These are phyloP conservation scores for Rhipidura dahli DNA, from an alignment of 2,113 vertebrate genomes.

Conservation along the genomic window DNA sequence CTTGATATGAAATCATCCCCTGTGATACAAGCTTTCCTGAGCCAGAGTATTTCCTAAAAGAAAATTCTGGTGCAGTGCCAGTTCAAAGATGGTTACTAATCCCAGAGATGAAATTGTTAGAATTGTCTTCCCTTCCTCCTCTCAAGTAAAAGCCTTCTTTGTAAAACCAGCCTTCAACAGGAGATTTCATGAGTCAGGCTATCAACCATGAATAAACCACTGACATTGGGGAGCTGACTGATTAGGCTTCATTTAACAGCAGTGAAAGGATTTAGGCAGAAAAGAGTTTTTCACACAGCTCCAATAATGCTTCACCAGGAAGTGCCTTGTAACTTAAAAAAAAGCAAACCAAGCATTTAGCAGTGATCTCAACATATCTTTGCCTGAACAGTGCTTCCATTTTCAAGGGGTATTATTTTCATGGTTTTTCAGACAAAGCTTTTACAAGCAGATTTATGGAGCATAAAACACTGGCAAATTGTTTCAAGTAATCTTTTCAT, in stretches of 20 bases:
- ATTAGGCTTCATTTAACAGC: conserved; percentile 16
- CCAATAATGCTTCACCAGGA: not conserved
- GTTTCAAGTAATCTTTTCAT: not conserved
- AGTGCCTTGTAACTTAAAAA: not conserved
- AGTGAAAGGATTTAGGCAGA: conserved; percentile 20
- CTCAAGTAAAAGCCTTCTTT: conserved; percentile 44
- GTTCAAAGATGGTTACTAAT: not conserved
- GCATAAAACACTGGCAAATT: not conserved
- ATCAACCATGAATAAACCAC: conserved; percentile 4
- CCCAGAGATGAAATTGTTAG: not conserved
- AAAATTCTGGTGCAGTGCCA: not conserved
- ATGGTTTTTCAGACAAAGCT: conserved; percentile 12
- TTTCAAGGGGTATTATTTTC: conserved; percentile 25
- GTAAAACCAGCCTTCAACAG: conserved; percentile 1
- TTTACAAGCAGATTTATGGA: not conserved
- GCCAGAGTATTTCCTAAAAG: not conserved
- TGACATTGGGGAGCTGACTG: not conserved
- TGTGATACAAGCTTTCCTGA: not conserved
- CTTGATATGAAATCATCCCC: not conserved
- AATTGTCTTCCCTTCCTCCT: conserved; percentile 1
- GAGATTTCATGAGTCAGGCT: conserved; percentile 35
- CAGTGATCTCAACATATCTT: not conserved
- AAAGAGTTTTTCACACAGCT: not conserved
- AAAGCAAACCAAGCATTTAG: not conserved
- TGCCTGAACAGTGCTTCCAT: not conserved